Base-by-base conservation (phyloP, 92 coral and sea anemone species). In the Bergia sp. region DNA sequence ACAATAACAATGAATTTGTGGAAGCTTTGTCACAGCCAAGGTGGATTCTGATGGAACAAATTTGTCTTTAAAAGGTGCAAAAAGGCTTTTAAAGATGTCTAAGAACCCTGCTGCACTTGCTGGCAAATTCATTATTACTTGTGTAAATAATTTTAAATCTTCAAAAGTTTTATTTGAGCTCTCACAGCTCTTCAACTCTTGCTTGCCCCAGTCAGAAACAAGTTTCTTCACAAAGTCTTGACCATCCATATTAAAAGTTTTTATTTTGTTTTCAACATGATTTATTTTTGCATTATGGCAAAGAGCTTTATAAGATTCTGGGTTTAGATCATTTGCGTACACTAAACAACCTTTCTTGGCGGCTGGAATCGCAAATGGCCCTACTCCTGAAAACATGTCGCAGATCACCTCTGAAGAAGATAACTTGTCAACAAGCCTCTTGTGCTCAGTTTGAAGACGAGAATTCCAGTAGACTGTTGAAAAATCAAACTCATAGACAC, bases 381-480 rank as follows among this genome's bases (percentile, higher is more conserved):
- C 99, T 36, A 97, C 99, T 9, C 99, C 99, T 5, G 99, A 96
- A 94, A 97, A 97, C 97, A 97, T 94, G 64, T 97, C 99, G 43
- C 98, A 94, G 23, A 97, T 87, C 18, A 97, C 91, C 78, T 97
- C 99, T 45, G 75, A 88, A 76, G 86, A 64, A 18, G 81, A 69
- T 66, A 97, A 97, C 42, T 72, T 71, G 39, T 90, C 94, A 10
- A 94, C 94, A 80, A 97, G 96, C 1, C 99, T 92, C 45, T 91
- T 93, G 89, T 97, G 99, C 41, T 97, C 99, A 39, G 95, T 92
- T 86, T 97, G 99, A 71, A 97, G 94, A 7, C 99, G 95, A 50
- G 99, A 97, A 90, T 97, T 97, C 99, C 99, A 97, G 88, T 97
- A 97, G n/a, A 97, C 99, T 88, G 94, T 95, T n/a, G 99, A 97